Base-by-base conservation (phyloP, 2,797 vertebrate species). In the Glossophaga mutica region DNA sequence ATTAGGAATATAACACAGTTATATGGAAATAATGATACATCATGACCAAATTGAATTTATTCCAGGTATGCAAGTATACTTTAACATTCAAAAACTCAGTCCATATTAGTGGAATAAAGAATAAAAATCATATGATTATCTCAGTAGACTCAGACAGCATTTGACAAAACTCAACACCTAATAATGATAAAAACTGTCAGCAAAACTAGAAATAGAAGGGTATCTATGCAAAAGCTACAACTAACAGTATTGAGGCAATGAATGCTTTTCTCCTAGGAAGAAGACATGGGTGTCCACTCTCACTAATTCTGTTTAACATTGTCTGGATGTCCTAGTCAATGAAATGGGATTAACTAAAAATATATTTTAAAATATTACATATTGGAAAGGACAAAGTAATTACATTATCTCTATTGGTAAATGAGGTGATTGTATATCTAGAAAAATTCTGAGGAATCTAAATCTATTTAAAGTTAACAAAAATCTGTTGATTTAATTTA, bases 401-500 rank as follows among this genome's bases (percentile, higher is more conserved):
- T 82, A 85, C 84, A 42, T 18, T 12, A 11, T 68, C 29, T 82
- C 22, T 83, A 42, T 78, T 70, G 84, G 21, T 12, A 79, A 79
- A 48, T 18, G 15, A 44, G 22, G 89, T 73, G 44, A 37, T 37
- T 15, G 18, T 3, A 1, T 81, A 44, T 44, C 57, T 50, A 65
- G 48, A 15, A 50, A 83, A 77, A 79, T 48, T 6, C 34, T 16
- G 42, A 71, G 32, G 42, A 87, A 62, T 68, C 22, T 67, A 55
- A 42, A 42, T 59, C n/a, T 74, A n/a, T 67, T 59, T 79, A 18
- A 95, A 42, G 9, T 79, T 62, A 88, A 3, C 24, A 76, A 95
- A 83, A 68, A n/a, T 77, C 5, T 78, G 5, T 86, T 94, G 34
- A 62, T 79, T 87, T 88, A 62, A 88, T 87, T 88, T 91, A 82